phyloP scores from a whole-genome alignment of 2,113 vertebrate species.

The Arizona elegans region DNA sequence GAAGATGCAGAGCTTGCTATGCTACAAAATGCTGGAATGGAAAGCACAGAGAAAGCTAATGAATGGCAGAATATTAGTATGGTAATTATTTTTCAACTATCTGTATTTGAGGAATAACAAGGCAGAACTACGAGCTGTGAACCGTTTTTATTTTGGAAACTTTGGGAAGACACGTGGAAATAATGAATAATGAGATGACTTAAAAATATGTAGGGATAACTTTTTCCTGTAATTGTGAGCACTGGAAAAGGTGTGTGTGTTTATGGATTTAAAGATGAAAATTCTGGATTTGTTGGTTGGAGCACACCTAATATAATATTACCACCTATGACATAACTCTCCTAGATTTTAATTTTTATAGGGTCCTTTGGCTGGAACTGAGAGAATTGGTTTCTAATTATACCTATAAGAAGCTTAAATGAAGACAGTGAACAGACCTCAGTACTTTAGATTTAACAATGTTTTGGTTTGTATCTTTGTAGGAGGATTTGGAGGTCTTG shows the following conservation, averaged over 20 bases:
- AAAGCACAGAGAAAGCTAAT: conserved; percentile 45
- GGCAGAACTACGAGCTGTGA: background rate
- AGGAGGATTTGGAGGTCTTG: conserved; percentile 86
- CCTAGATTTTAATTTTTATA: background rate
- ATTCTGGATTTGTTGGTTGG: background rate
- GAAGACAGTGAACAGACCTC: background rate
- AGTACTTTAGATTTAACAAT: conserved; percentile 13
- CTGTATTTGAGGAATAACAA: conserved; percentile 6
- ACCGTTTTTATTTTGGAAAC: background rate
- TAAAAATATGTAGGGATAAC: too few species aligned
- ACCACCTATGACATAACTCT: background rate
- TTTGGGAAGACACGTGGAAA: background rate
- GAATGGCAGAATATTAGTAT: conserved; percentile 84
- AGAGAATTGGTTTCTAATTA: background rate
- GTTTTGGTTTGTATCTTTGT: conserved; percentile 22
- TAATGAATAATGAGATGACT: background rate
- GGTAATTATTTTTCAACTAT: conserved; percentile 66
- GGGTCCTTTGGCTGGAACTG: background rate
- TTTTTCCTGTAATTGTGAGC: background rate
- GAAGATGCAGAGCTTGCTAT: conserved; percentile 22
- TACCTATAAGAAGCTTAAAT: background rate
- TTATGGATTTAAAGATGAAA: background rate
- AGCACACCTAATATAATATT: background rate
- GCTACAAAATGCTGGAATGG: conserved; percentile 27
- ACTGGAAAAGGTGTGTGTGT: background rate